phyloP scores from a whole-genome alignment of 2,113 vertebrate species.

The Perca fluviatilis region DNA sequence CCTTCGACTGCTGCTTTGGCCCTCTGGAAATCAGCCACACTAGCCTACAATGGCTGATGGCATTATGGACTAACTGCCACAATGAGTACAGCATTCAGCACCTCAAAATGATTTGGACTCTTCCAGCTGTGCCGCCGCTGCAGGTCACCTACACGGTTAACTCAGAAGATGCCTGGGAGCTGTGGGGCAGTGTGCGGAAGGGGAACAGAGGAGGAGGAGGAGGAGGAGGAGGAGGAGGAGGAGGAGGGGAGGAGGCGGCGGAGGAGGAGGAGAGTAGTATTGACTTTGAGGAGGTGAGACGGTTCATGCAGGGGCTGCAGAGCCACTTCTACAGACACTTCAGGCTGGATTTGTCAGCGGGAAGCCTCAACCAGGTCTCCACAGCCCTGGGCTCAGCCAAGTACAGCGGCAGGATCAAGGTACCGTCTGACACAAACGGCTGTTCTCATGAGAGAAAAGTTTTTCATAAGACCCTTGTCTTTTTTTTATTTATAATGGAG shows the following conservation, averaged over 20 bases:
- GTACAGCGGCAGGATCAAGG: slow-evolving; percentile 91
- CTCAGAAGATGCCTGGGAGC: slow-evolving; percentile 88
- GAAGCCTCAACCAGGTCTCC: slow-evolving; percentile 88
- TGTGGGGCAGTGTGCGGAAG: slow-evolving; percentile 90
- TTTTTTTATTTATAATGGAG: not conserved
- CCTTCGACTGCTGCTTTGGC: slow-evolving; percentile 93
- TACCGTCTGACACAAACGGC: slow-evolving; percentile 53
- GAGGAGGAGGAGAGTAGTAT: slow-evolving; percentile 75
- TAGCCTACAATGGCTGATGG: slow-evolving; percentile 91
- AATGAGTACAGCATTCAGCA: slow-evolving; percentile 70
- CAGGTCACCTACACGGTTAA: slow-evolving; percentile 89
- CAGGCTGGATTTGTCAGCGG: slow-evolving; percentile 86
- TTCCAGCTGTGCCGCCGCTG: slow-evolving; percentile 84
- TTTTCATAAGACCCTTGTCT: not conserved
- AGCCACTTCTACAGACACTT: slow-evolving; percentile 92
- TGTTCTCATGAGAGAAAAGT: not conserved
- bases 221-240: slow-evolving; percentile 31
- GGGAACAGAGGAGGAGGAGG: slow-evolving; percentile 8
- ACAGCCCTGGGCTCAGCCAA: slow-evolving; percentile 90
- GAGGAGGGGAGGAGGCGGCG: slow-evolving; percentile 64
- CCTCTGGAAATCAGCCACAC: slow-evolving; percentile 87
- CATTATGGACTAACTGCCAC: slow-evolving; percentile 91
- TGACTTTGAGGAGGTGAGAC: slow-evolving; percentile 88
- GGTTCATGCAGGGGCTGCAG: slow-evolving; percentile 89
- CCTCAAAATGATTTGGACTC: slow-evolving; percentile 88